These are phyloP conservation scores for Calameuta idolon DNA, from an alignment of 2,888 invertebrate genomes.

Conservation along the genomic window DNA sequence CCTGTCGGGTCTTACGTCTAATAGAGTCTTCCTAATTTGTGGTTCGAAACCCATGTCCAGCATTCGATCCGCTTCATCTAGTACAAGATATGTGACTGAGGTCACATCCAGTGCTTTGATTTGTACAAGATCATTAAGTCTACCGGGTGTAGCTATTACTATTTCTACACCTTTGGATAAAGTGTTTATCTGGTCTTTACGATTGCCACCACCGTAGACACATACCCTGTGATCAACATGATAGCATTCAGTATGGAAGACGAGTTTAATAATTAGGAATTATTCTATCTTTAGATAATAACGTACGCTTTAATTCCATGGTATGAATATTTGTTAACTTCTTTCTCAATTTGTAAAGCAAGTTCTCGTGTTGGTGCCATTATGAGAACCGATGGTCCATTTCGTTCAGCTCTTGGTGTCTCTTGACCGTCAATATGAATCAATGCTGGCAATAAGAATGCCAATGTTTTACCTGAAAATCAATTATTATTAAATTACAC, in stretches of 20 bases:
- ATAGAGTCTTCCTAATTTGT: slow-evolving; percentile 85
- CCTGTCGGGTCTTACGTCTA: slow-evolving; percentile 86
- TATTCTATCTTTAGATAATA: slow-evolving; percentile 4
- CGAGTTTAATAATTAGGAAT: slow-evolving; percentile 7
- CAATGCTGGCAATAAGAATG: slow-evolving; percentile 91
- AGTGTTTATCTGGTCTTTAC: slow-evolving; percentile 81
- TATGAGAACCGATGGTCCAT: slow-evolving; percentile 88
- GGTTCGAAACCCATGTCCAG: slow-evolving; percentile 90
- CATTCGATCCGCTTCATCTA: slow-evolving; percentile 95
- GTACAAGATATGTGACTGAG: slow-evolving; percentile 86
- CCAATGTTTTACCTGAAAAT: slow-evolving; percentile 87
- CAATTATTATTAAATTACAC: not conserved
- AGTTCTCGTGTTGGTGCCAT: slow-evolving; percentile 94
- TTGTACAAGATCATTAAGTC: slow-evolving; percentile 89
- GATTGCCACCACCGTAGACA: slow-evolving; percentile 90
- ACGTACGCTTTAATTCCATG: slow-evolving; percentile 85
- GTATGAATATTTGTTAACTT: slow-evolving; percentile 90
- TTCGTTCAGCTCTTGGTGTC: slow-evolving; percentile 77
- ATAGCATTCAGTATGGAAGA: not conserved
- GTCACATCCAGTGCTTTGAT: slow-evolving; percentile 77
- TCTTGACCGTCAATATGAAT: slow-evolving; percentile 92
- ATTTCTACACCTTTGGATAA: slow-evolving; percentile 89
- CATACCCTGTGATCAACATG: slow-evolving; percentile 74
- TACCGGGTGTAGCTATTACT: slow-evolving; percentile 94
- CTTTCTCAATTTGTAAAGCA: slow-evolving; percentile 92